A percentile compares a stretch with the other conserved stretches of the same genome.
Evolutionary conservation across 2,113 vertebrate genomes (phyloP).

Genomic region (Pipra filicauda): DNA sequence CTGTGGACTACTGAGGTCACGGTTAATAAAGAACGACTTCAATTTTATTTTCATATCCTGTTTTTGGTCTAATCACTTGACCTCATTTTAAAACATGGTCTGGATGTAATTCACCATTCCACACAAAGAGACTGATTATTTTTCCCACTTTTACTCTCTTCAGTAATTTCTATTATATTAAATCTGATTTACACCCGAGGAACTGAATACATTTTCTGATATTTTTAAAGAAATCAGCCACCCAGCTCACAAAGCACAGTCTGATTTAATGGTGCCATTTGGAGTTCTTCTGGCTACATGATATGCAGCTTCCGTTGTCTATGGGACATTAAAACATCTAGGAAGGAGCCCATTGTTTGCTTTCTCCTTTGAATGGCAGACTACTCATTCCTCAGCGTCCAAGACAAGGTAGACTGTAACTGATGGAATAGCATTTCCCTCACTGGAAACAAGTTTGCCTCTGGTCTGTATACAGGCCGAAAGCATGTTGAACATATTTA

Average conservation of each 20-base stretch:
- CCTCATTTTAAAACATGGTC: constrained; percentile 23
- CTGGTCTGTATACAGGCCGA: background rate
- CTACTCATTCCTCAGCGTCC: background rate
- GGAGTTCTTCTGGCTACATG: background rate
- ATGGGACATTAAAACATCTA: background rate
- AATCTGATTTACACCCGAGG: background rate
- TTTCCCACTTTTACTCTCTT: background rate
- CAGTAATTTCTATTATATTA: background rate
- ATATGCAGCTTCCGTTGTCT: background rate
- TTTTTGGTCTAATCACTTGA: constrained; percentile 37
- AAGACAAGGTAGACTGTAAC: background rate
- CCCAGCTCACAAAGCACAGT: background rate
- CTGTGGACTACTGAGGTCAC: constrained; percentile 33
- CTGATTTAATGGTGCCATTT: background rate
- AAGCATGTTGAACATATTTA: background rate
- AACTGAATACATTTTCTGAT: background rate
- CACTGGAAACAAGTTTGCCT: background rate
- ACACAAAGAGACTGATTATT: background rate
- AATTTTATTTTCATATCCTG: constrained; percentile 54
- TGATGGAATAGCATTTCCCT: background rate
- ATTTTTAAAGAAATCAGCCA: background rate
- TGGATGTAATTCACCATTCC: constrained; percentile 29
- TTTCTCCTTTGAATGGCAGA: background rate
- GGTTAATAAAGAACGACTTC: constrained; percentile 42
- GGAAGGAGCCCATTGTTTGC: background rate